These are phyloP conservation scores for Phlogophora meticulosa DNA, from an alignment of 2,888 invertebrate species.

Conservation along the genomic window DNA sequence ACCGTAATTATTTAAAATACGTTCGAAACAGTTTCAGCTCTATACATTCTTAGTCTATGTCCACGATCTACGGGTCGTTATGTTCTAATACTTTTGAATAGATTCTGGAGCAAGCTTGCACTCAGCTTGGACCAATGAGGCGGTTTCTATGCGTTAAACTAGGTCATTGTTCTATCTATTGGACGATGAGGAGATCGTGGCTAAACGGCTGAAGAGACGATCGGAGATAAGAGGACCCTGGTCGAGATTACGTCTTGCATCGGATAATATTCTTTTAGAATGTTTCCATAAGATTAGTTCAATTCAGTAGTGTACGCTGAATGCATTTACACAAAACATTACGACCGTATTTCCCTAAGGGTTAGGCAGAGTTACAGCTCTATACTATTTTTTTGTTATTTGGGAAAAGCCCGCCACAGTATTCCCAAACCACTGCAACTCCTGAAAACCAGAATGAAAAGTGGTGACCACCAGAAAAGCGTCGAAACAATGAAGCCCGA, in stretches of 20 bases:
- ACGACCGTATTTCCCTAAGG: no score
- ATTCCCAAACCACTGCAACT: no score
- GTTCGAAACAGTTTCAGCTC: not conserved
- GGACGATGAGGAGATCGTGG: conserved; percentile 7
- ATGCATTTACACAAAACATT: no score
- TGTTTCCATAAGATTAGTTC: not conserved
- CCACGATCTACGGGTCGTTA: conserved; percentile 21
- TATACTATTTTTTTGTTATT: no score
- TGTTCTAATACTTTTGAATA: conserved; percentile 52
- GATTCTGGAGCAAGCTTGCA: conserved; percentile 30
- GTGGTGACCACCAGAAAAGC: no score
- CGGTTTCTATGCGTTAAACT: conserved; percentile 28
- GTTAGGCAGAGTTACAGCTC: no score
- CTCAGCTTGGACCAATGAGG: conserved; percentile 35
- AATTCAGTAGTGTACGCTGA: no score
- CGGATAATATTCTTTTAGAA: not conserved
- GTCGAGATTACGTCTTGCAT: not conserved
- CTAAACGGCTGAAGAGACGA: not conserved
- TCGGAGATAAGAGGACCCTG: not conserved
- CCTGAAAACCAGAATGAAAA: no score
- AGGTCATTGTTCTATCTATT: conserved; percentile 33
- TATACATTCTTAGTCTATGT: conserved; percentile 11
- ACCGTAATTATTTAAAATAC: not conserved
- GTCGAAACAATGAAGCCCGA: no score
- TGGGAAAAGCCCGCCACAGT: no score